Percentiles rank a stretch among this genome's conserved stretches.
phyloP scores from a whole-genome alignment of 2,888 invertebrate genomes.

The Prosopocoilus inquinatus region DNA sequence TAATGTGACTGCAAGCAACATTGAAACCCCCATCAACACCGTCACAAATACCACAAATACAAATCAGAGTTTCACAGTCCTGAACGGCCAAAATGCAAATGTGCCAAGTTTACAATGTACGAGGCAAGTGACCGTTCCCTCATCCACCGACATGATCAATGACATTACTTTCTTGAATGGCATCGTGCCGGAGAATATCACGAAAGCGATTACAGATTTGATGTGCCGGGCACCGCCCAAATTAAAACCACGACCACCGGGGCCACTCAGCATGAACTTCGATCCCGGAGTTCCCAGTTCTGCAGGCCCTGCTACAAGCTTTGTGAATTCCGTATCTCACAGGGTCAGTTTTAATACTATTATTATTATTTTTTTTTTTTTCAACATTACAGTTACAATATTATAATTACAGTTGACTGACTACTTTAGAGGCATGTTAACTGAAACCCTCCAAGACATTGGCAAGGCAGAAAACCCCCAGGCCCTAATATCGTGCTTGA shows the following conservation, averaged over 20 bases:
- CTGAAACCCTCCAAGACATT: conserved; percentile 65
- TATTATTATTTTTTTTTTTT: background rate
- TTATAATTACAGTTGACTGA: conserved; percentile 58
- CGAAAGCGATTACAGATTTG: conserved; percentile 40
- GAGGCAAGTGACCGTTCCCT: no score
- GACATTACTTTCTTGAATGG: conserved; percentile 36
- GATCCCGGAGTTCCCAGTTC: conserved; percentile 44
- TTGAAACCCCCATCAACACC: conserved; percentile 4
- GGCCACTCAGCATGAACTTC: conserved; percentile 48
- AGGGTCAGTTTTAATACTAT: conserved; percentile 38
- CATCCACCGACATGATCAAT: conserved; percentile 17
- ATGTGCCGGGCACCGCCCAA: conserved; percentile 48
- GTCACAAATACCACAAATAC: background rate
- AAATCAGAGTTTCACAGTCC: background rate
- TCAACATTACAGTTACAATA: background rate
- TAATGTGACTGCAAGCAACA: background rate
- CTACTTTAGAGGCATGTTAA: conserved; percentile 67
- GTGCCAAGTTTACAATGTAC: conserved; percentile 12
- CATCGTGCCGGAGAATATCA: conserved; percentile 39
- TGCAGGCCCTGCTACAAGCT: conserved; percentile 42
- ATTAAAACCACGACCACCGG: conserved; percentile 51
- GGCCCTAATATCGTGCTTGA: conserved; percentile 60
- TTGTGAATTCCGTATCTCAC: conserved; percentile 46
- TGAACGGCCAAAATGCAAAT: conserved; percentile 14
- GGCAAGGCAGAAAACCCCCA: conserved; percentile 56